Percentiles rank a stretch among this genome's conserved stretches.
Evolutionary conservation across 2,113 vertebrate genomes (phyloP).

Genomic region (Euleptes europaea): DNA sequence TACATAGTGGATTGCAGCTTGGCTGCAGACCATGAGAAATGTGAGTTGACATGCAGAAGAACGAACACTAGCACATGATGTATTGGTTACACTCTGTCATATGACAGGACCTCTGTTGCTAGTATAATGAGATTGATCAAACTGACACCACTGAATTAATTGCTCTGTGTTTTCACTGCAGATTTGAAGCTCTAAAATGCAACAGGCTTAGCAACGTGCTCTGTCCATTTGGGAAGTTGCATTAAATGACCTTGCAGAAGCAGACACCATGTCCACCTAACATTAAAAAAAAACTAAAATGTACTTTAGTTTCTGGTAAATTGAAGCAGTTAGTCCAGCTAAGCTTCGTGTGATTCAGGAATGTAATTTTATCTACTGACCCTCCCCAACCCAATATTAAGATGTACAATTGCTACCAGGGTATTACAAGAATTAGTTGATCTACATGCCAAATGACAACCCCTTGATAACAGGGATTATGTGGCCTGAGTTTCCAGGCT

Average conservation of each 20-base stretch:
- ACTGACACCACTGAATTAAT: slow-evolving; percentile 66
- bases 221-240: not conserved
- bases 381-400: slow-evolving; percentile 69
- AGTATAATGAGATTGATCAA: slow-evolving; percentile 52
- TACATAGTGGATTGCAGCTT: not conserved
- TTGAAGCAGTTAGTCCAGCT: slow-evolving; percentile 65
- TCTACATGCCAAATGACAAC: slow-evolving; percentile 81
- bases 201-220: slow-evolving; percentile 25
- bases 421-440: slow-evolving; percentile 81
- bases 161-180: slow-evolving; percentile 31
- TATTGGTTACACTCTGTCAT: slow-evolving; percentile 56
- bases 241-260: not conserved
- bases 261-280: not conserved
- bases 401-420: slow-evolving; percentile 76
- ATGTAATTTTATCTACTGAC: slow-evolving; percentile 67
- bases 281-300: not conserved
- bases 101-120: slow-evolving; percentile 45
- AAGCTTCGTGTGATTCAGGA: slow-evolving; percentile 64
- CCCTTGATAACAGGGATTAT: slow-evolving; percentile 80
- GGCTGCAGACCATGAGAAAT: slow-evolving; percentile 38
- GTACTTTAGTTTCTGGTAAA: slow-evolving; percentile 55
- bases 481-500: slow-evolving; percentile 76
- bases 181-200: slow-evolving; percentile 25
- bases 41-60: slow-evolving; percentile 49
- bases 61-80: slow-evolving; percentile 60